These are phyloP conservation scores for Pteropus rufus DNA, from an alignment of 2,797 vertebrate genomes.

Conservation along the genomic window DNA sequence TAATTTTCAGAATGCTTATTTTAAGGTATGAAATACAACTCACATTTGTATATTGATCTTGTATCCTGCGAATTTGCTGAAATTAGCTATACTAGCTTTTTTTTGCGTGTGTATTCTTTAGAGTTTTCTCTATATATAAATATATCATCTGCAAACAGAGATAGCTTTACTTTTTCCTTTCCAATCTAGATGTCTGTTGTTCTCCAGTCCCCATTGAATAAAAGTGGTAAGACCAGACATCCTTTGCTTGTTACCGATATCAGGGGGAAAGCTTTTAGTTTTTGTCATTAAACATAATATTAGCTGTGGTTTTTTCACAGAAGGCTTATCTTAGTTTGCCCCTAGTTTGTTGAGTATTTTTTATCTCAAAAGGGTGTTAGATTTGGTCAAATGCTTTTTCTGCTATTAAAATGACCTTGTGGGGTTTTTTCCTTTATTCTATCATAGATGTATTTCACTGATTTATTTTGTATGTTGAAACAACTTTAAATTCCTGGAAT, in stretches of 20 bases:
- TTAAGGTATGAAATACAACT: background rate
- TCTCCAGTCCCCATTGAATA: background rate
- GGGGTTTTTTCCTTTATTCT: background rate
- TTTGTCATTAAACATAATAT: background rate
- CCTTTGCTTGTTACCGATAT: background rate
- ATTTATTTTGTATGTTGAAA: background rate
- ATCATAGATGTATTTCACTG: background rate
- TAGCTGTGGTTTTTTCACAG: background rate
- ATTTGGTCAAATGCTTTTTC: background rate
- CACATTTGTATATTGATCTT: background rate
- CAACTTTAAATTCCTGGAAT: background rate
- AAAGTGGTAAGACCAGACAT: background rate
- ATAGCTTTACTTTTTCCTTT: background rate
- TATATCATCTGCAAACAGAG: background rate
- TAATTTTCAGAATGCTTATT: background rate
- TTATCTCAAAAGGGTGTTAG: background rate
- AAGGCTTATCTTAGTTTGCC: background rate
- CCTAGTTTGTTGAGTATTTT: background rate
- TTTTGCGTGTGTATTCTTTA: background rate
- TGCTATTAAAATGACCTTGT: background rate
- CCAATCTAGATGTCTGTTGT: background rate
- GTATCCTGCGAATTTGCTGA: background rate
- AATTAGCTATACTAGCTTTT: background rate
- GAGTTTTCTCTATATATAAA: background rate
- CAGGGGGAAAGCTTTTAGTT: background rate